These are phyloP conservation scores for Metridium senile DNA, from an alignment of 92 coral and sea anemone species.

Conservation along the genomic window DNA sequence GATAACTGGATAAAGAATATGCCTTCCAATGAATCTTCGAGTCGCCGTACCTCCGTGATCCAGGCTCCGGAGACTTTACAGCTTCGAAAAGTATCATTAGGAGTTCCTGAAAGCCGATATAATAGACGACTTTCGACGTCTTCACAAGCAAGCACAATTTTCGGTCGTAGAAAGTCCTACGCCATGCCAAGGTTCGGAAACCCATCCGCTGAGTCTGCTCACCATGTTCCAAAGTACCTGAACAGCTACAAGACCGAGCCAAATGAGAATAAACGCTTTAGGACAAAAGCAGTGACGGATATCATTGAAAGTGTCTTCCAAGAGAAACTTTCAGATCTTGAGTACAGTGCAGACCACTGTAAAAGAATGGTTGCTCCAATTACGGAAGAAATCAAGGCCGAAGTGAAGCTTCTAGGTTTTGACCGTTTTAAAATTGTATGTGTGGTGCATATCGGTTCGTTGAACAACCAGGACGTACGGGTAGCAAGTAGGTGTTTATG, in stretches of 20 bases:
- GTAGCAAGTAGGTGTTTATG: conserved; percentile 94
- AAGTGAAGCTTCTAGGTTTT: conserved; percentile 81
- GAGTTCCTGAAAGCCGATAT: conserved; percentile 42
- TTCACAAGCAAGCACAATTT: conserved; percentile 33
- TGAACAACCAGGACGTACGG: conserved; percentile 76
- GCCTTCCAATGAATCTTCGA: conserved; percentile 5
- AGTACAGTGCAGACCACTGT: conserved; percentile 74
- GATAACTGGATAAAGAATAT: neutral
- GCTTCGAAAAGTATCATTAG: conserved; percentile 18
- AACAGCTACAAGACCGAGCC: conserved; percentile 87
- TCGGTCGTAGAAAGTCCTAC: conserved; percentile 51
- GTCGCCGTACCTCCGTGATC: conserved; percentile 56
- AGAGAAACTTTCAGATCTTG: conserved; percentile 53
- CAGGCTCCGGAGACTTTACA: conserved; percentile 22
- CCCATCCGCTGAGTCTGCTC: conserved; percentile 20
- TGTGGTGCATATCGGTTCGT: conserved; percentile 79
- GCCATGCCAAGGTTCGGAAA: conserved; percentile 33
- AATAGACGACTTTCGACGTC: conserved; percentile 47
- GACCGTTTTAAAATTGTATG: conserved; percentile 92
- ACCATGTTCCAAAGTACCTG: conserved; percentile 50
- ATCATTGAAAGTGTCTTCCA: conserved; percentile 62
- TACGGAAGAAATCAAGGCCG: conserved; percentile 80
- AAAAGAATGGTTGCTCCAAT: conserved; percentile 58
- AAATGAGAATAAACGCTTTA: conserved; percentile 61
- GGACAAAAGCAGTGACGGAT: conserved; percentile 70